phyloP scores from a whole-genome alignment of 1,140 invertebrate species.

The Sycophila sp. region DNA sequence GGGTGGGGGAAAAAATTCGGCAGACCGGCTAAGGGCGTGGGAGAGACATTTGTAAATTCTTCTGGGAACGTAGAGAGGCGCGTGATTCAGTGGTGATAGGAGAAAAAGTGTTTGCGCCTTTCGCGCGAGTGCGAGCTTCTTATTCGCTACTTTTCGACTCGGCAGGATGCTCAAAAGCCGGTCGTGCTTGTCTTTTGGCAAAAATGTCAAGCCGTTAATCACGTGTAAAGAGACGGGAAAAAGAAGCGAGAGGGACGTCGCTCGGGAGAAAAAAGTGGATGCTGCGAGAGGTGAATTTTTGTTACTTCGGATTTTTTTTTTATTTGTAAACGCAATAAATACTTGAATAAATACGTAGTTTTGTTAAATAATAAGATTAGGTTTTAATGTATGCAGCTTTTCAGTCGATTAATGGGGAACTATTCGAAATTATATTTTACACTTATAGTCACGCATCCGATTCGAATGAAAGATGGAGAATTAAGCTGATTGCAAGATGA shows the following conservation, averaged over 20 bases:
- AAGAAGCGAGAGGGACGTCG: not conserved
- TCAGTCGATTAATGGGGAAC: no score
- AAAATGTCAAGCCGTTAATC: conserved; percentile 33
- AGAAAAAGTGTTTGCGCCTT: conserved; percentile 40
- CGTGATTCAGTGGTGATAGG: conserved; percentile 47
- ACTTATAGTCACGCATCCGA: no score
- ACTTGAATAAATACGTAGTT: no score
- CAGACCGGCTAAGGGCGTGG: conserved; percentile 59
- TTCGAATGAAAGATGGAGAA: no score
- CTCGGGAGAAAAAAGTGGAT: not conserved
- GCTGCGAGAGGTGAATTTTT: no score
- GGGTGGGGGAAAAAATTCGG: conserved; percentile 35
- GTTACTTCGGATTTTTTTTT: no score
- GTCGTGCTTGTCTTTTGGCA: conserved; percentile 1
- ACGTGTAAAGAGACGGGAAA: conserved; percentile 7
- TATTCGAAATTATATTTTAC: no score
- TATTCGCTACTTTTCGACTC: conserved; percentile 6
- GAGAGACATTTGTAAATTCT: conserved; percentile 61
- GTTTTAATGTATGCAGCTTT: no score
- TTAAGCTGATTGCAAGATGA: no score
- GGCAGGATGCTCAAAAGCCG: conserved; percentile 22
- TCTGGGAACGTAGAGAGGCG: conserved; percentile 47
- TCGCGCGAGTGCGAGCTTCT: conserved; percentile 35
- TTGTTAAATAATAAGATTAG: no score
- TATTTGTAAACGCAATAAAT: no score